Evolutionary conservation across 1,140 invertebrate species (phyloP), one percentile per base, ranked within the genome.

Genomic region (Pseudomyrmex cubaensis): DNA sequence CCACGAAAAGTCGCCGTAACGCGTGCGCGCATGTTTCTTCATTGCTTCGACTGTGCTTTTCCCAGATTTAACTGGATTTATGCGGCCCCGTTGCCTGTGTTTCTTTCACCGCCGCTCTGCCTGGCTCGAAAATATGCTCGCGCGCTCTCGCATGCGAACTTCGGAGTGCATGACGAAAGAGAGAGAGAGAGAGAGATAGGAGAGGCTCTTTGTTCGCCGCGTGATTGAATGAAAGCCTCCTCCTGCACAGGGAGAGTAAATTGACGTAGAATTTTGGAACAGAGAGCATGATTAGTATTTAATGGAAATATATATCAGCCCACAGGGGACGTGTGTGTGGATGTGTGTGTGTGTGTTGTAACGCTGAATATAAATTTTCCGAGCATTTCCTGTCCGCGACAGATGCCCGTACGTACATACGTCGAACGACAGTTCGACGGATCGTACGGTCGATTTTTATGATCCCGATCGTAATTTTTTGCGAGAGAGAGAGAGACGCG

Each of bases 41-140:
- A 80, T 80, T 72, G 76, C 76, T 72, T 72, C 46, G 54, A 8
- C 54, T 72, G 59, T 61, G 54, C 76, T 59, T 80, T 80, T 78
- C 54, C 52, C 61, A 80, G 54, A 70, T 72, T 80, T 80, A 70
- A 80, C 76, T 80, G 50, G 66, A 80, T 80, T 80, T 80, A 80
- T 80, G 76, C 50, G 76, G 66, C 54, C 44, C 12, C 20, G 54
- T 61, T 70, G 15, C n/a, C 66, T 13, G 20, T 78, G 54, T 78
- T 78, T 57, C 76, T 70, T 78, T 78, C 52, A 46, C 66, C 66
- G 20, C 3, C 44, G 44, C 20, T 59, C 3, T 35, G 35, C 35
- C 35, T 35, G 35, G 35, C 35, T 35, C 25, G 8, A 59, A 80
- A 80, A 80, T 80, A 72, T 72, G 46, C 35, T 35, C 4, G 35